Percentiles rank a stretch among this genome's conserved stretches.
Conservation (phyloP, 2,797 vertebrate species). For the Lacerta agilis region DNA sequence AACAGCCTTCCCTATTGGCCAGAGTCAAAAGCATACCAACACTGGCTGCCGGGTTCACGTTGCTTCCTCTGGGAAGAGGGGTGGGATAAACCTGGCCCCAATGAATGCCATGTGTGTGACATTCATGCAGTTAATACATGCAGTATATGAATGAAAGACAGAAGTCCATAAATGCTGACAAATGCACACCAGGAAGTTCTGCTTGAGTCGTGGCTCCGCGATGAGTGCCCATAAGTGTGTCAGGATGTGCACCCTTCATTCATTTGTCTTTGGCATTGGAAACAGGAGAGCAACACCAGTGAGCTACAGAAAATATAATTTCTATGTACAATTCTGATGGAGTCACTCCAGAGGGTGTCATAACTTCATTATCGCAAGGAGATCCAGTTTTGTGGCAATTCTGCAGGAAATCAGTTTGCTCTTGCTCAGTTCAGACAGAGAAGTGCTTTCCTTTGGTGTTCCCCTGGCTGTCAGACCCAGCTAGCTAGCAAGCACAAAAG, state of each 20-base stretch:
- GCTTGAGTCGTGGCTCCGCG: neutral
- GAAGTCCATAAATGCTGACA: neutral
- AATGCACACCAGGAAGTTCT: neutral
- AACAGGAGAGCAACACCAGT: neutral
- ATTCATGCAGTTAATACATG: neutral
- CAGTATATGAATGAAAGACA: neutral
- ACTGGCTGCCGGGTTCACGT: no score
- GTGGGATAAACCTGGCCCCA: no score
- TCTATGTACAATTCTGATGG: neutral
- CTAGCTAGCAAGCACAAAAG: neutral
- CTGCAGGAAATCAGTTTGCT: neutral
- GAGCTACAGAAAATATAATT: neutral
- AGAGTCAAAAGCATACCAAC: no score
- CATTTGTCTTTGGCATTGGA: neutral
- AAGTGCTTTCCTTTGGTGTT: neutral
- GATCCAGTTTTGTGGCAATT: neutral
- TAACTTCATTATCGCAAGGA: neutral
- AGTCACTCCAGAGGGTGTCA: neutral
- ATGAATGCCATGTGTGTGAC: no score
- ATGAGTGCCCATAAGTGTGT: neutral
- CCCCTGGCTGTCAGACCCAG: neutral
- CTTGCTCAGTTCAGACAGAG: neutral
- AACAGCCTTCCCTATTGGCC: no score
- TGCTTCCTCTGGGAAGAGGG: no score
- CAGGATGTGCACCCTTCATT: neutral